Evolutionary conservation across 1,140 invertebrate genomes (phyloP).

Genomic region (Drosophila azteca): DNA sequence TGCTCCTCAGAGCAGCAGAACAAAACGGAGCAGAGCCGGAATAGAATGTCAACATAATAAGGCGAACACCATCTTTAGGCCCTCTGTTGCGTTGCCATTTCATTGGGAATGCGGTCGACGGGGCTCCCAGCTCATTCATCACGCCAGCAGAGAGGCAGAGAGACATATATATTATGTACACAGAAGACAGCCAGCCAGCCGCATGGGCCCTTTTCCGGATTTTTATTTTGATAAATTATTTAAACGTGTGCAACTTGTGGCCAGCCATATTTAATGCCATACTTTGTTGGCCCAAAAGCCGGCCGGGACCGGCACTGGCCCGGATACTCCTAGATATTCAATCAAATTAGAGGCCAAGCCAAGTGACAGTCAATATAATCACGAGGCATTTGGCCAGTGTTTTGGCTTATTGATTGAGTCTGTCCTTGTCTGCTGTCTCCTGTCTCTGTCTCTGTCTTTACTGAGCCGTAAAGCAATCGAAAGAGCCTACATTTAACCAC

Average conservation of each 20-base stretch:
- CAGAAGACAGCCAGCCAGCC: not conserved
- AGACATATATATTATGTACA: not conserved
- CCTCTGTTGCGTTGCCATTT: conserved; percentile 43
- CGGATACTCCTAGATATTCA: conserved; percentile 42
- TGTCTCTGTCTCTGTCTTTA: too few species aligned
- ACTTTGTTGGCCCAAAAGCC: conserved; percentile 21
- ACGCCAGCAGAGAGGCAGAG: not conserved
- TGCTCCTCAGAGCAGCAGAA: not conserved
- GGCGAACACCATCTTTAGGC: conserved; percentile 34
- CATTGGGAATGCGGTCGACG: conserved; percentile 25
- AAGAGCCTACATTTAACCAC: conserved; percentile 15
- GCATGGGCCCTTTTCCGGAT: conserved; percentile 51
- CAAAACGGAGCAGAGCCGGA: conserved; percentile 1
- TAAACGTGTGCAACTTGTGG: conserved; percentile 70
- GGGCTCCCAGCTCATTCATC: conserved; percentile 51
- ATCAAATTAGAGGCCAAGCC: conserved; percentile 61
- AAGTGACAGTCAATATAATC: conserved; percentile 68
- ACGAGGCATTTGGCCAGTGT: conserved; percentile 13
- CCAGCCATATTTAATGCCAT: conserved; percentile 34
- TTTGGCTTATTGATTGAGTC: conserved; percentile 56
- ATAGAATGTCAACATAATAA: conserved; percentile 78
- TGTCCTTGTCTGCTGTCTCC: too few species aligned
- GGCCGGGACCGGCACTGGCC: not conserved
- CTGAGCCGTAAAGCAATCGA: conserved; percentile 22
- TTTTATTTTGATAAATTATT: conserved; percentile 79